Evolutionary conservation across 1,140 invertebrate genomes (phyloP).

Genomic region (Anoplophora glabripennis): DNA sequence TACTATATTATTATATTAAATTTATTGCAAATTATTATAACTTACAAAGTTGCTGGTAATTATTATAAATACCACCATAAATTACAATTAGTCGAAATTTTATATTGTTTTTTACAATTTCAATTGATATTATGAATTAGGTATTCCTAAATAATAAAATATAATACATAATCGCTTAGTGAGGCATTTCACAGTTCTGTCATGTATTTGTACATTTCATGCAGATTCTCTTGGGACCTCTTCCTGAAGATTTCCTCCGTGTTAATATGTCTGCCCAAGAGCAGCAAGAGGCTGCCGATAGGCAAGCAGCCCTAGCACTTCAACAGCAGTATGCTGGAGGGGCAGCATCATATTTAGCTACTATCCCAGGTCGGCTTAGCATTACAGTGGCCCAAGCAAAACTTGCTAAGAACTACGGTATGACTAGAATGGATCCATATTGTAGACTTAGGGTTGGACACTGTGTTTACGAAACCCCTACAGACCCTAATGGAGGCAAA

Average conservation of each 20-base stretch:
- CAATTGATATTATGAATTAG: too few relatives aligned
- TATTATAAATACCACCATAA: too few relatives aligned
- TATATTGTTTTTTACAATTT: too few relatives aligned
- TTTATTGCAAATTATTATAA: too few relatives aligned
- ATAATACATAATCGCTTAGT: too few relatives aligned
- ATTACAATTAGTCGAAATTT: too few relatives aligned
- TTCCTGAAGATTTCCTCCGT: slow-evolving; percentile 79
- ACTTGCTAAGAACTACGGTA: slow-evolving; percentile 93
- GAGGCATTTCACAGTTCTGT: too few relatives aligned
- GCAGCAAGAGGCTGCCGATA: slow-evolving; percentile 72
- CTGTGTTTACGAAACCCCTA: slow-evolving; percentile 92
- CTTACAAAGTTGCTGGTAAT: too few relatives aligned
- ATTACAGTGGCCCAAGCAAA: slow-evolving; percentile 85
- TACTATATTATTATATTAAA: too few relatives aligned
- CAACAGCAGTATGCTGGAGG: slow-evolving; percentile 69
- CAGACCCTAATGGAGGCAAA: slow-evolving; percentile 91
- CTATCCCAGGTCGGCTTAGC: slow-evolving; percentile 70
- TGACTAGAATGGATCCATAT: slow-evolving; percentile 95
- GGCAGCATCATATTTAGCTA: slow-evolving; percentile 42
- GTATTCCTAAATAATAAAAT: too few relatives aligned
- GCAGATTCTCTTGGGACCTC: slow-evolving; percentile 73
- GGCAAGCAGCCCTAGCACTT: slow-evolving; percentile 74
- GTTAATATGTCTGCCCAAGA: slow-evolving; percentile 55
- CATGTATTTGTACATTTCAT: too few relatives aligned
- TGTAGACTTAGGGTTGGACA: slow-evolving; percentile 89